A percentile compares a stretch with the other conserved stretches of the same genome.
Evolutionary conservation across 2,888 invertebrate species (phyloP).

Genomic region (Tridacna crocea): DNA sequence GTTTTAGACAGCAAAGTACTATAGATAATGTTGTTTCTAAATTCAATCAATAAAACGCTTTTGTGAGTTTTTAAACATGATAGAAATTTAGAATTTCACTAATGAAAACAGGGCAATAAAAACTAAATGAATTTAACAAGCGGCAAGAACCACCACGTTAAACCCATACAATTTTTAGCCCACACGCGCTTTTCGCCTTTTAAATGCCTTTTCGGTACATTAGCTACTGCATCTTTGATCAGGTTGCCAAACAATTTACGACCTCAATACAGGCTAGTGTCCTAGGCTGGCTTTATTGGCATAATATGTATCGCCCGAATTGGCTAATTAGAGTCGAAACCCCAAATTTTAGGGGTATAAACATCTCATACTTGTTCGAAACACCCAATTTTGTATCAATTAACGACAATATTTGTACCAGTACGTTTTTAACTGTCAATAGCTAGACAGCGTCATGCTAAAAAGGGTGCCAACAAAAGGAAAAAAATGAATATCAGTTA

Average conservation of each 20-base stretch:
- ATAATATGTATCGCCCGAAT: constrained; percentile 21
- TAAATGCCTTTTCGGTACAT: constrained; percentile 28
- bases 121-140: constrained; percentile 20
- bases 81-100: background rate
- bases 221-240: constrained; percentile 28
- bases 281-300: constrained; percentile 14
- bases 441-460: background rate
- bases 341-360: constrained; percentile 28
- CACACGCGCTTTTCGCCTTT: constrained; percentile 21
- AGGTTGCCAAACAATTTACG: constrained; percentile 22
- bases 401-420: constrained; percentile 12
- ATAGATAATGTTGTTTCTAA: background rate
- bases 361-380: constrained; percentile 15
- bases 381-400: constrained; percentile 33
- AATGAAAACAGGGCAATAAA: background rate
- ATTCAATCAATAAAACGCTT: background rate
- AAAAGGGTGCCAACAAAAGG: background rate
- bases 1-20: too few species aligned
- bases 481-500: background rate
- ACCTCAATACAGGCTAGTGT: background rate
- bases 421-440: constrained; percentile 10
- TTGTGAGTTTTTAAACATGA: background rate
- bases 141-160: constrained; percentile 19
- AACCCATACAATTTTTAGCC: constrained; percentile 6
- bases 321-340: constrained; percentile 27